These are phyloP conservation scores for Dione juno DNA, from an alignment of 2,888 invertebrate genomes.

Conservation along the genomic window DNA sequence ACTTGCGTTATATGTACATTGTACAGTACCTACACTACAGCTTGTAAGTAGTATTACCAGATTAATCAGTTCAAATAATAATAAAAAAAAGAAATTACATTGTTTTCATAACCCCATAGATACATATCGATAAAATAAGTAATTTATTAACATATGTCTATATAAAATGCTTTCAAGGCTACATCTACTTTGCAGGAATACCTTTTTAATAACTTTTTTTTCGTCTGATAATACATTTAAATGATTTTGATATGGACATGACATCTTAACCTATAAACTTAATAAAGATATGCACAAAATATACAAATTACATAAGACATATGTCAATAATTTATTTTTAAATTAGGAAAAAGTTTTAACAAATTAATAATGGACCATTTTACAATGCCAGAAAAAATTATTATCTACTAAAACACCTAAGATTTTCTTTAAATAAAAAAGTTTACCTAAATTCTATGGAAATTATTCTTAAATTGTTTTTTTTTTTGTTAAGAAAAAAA, in stretches of 20 bases:
- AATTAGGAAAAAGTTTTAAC: not conserved
- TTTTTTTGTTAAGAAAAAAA: conserved; percentile 7
- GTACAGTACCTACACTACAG: not conserved
- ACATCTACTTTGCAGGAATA: conserved; percentile 40
- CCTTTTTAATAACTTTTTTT: conserved; percentile 54
- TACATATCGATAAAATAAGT: not conserved
- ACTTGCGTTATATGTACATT: too few species aligned
- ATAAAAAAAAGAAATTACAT: conserved; percentile 32
- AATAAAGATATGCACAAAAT: conserved; percentile 30
- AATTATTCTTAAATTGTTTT: too few species aligned
- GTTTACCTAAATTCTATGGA: too few species aligned
- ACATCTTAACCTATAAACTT: conserved; percentile 65
- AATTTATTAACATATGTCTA: not conserved
- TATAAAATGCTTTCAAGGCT: not conserved
- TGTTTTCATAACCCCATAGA: conserved; percentile 14
- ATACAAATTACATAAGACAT: conserved; percentile 14
- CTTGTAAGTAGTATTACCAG: not conserved
- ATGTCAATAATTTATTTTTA: conserved; percentile 24
- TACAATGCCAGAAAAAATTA: too few species aligned
- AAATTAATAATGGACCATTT: not conserved
- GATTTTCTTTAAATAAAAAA: too few species aligned
- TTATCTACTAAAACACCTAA: too few species aligned
- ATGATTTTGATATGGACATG: conserved; percentile 81
- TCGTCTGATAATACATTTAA: conserved; percentile 59
- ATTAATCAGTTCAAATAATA: not conserved